Conservation (phyloP, 2,113 vertebrate genomes). For the Plectropomus leopardus region DNA sequence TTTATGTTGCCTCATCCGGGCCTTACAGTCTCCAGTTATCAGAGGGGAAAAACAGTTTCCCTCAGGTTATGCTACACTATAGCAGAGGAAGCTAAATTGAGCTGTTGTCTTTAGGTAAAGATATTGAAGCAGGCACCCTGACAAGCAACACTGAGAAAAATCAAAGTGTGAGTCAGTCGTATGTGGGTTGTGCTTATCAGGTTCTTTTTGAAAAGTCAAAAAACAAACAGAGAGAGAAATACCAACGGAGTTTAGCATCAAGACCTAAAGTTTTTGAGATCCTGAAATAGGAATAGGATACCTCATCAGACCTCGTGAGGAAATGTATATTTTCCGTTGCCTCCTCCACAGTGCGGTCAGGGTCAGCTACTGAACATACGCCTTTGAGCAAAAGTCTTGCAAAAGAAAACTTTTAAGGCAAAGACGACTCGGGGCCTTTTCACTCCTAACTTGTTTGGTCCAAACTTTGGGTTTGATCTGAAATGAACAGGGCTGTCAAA, state of each 20-base stretch:
- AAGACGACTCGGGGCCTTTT: too few species aligned
- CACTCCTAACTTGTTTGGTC: too few species aligned
- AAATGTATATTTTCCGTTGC: neutral
- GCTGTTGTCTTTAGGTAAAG: conserved; percentile 19
- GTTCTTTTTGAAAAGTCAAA: conserved; percentile 21
- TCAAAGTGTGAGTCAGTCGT: conserved; percentile 40
- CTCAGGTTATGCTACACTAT: conserved; percentile 4
- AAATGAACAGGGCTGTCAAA: too few species aligned
- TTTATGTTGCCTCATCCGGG: neutral
- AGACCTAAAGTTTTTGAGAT: neutral
- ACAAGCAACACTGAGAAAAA: conserved; percentile 14
- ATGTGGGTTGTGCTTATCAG: conserved; percentile 25
- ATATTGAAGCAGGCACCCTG: conserved; percentile 1
- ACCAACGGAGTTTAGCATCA: neutral
- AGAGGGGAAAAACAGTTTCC: neutral
- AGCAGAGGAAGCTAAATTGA: conserved; percentile 26
- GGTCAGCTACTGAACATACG: neutral
- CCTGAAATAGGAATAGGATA: neutral
- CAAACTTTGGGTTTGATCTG: too few species aligned
- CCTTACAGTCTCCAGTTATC: conserved; percentile 11
- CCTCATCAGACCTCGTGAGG: neutral
- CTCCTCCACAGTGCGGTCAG: neutral
- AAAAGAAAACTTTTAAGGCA: neutral
- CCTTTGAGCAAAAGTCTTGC: neutral
- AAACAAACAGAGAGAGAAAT: neutral